Base-by-base conservation (phyloP, 2,113 vertebrate species). In the Psittacus erithacus region DNA sequence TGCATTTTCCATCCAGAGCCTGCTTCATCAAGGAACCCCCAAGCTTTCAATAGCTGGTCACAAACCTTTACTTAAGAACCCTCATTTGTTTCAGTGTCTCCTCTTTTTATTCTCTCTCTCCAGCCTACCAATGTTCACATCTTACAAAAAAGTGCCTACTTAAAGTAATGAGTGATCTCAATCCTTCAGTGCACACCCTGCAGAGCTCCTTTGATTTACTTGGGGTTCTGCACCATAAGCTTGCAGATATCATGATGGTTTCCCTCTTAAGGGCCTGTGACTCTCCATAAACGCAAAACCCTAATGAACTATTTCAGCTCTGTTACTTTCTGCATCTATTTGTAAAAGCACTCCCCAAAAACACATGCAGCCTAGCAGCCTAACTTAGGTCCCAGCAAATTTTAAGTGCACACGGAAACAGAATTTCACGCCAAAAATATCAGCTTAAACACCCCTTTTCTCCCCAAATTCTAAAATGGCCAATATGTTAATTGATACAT, bases 101-200 rank as follows among this genome's bases (percentile, higher is more conserved):
- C 28, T 70, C 71, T 65, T 57, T 69, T 65, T 33, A 65, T 68
- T 83, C 49, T 91, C 69, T 44, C 77, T 28, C 67, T 53, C 39
- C 22, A 74, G 39, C 25, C 2, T 14, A 85, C 39, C 29, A 75
- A 10, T 1, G 7, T 17, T 57, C 47, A n/a, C 13, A 35, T 47
- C 24, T 64, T n/a, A 47, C 22, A 79, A 91, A 35, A 35, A 17
- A 88, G 23, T 22, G 12, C 33, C 33, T 82, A 25, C 33, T 41
- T 64, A 74, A 91, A 81, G 25, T 53, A 85, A 46, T 1, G 1
- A 95, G 47, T 5, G 4, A 47, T 9, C 16, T 60, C 67, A 74
- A 3, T 49, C 28, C 49, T n/a, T 63, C 6, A 2, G 4, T 0
- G 4, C 8, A 57, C 17, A 67, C 4, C 20, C 2, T 7, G 18